Evolutionary conservation across 1,140 invertebrate genomes (phyloP), one percentile per base, ranked within the genome.

Genomic region (Drosophila neocordata): DNA sequence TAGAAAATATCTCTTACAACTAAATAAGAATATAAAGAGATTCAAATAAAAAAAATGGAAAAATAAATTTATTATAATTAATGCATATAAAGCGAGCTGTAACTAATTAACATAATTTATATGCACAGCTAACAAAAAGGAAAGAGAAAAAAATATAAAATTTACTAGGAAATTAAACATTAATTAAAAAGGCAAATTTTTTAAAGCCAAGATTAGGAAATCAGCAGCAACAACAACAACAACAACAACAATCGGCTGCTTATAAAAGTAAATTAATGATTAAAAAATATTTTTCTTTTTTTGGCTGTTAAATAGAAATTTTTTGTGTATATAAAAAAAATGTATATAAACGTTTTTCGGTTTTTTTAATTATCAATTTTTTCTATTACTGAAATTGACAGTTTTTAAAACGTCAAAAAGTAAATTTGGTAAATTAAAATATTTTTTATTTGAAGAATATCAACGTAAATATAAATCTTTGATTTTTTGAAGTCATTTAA

Each of bases 71-170:
- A 77, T 77, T 64, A 8, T 41, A 8, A 22, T 8, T 59, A 31
- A 11, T 53, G 55, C 68, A 31, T 51, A 9, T 24, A 12, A 11
- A 69, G 35, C 37, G 55, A 64, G 72, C 72, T 87, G 82, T 82
- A 87, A 87, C 82, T 82, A 87, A 88, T 87, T 87, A 87, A 64
- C 82, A 88, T 87, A 76, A 88, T 87, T 88, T 68, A 74, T 79
- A 79, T 79, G 83, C 83, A 78, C n/a, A n/a, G n/a, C 66, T 77
- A 81, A 69, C 73, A 20, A 8, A 35, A 7, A 34, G 8, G 13
- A 55, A 7, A 34, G n/a, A n/a, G 31, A 1, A 13, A 34, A 24
- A 8, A 24, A 34, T n/a, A 8, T n/a, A 18, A 34, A 56, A 56
- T 34, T 31, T 31, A 15, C 27, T 56, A 18, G 24, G 15, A 87